These are phyloP conservation scores for Tetropium fuscum DNA, from an alignment of 2,888 invertebrate genomes.

Conservation along the genomic window DNA sequence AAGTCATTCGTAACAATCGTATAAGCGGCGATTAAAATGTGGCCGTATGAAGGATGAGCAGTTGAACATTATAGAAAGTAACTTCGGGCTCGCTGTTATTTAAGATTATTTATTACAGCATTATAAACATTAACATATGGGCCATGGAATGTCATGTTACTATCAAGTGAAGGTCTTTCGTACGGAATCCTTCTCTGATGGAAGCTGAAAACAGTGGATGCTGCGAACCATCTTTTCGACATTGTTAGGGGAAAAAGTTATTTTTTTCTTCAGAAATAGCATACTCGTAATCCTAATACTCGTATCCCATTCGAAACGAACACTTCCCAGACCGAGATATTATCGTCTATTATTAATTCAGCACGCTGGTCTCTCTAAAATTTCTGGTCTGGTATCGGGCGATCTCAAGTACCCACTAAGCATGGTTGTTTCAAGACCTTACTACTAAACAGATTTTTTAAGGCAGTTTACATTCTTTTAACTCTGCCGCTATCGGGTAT, in stretches of 20 bases:
- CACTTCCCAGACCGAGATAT: not conserved
- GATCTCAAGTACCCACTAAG: conserved; percentile 2
- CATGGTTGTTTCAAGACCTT: not conserved
- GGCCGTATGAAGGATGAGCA: conserved; percentile 18
- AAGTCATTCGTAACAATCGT: no score
- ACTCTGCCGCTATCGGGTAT: conserved; percentile 16
- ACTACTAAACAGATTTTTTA: conserved; percentile 17
- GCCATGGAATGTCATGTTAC: conserved; percentile 5
- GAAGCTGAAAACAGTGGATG: not conserved
- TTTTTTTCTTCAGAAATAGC: not conserved
- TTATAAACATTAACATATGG: conserved; percentile 15
- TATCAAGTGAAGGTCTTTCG: conserved; percentile 9
- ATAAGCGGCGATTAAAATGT: conserved; percentile 3
- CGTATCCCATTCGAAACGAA: not conserved
- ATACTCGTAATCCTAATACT: not conserved
- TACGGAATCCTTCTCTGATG: no score
- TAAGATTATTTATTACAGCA: conserved; percentile 15
- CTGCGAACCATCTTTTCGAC: no score
- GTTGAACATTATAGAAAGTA: conserved; percentile 18
- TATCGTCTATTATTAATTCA: not conserved
- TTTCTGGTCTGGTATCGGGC: not conserved
- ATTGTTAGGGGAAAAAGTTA: no score
- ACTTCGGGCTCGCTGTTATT: conserved; percentile 7
- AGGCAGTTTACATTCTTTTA: conserved; percentile 17
- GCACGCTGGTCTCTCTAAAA: not conserved